Base-by-base conservation (phyloP, 1,140 invertebrate species). In the Camponotus floridanus region DNA sequence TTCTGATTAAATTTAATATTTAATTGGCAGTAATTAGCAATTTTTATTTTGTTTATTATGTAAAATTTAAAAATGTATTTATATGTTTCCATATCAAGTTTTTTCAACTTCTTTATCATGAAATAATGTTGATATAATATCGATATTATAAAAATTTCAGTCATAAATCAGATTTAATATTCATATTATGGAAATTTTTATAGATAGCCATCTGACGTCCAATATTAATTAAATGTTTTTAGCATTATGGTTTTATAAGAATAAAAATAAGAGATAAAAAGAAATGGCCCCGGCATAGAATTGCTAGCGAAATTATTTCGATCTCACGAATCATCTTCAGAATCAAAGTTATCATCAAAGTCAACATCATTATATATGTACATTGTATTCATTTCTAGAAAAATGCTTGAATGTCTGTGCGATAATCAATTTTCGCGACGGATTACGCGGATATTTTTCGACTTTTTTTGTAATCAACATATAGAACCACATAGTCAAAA, bases 371-470 rank as follows among this genome's bases (percentile, higher is more conserved):
- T 42, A 31, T 8, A 21, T 9, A 9, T 68, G 26, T 31, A 26
- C 39, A 55, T 42, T 42, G 39, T 42, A 42, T 26, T 26, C 18
- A 7, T 36, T 8, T 21, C 42, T 55, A 65, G 48, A 48, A 33
- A 31, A 7, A 21, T 31, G 33, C 26, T 36, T 7, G 36, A 57
- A 8, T 21, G 21, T 42, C 9, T 62, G 42, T 31, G 42, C 33
- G 18, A 15, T 42, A 80, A 1, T 57, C 57, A 48, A 70, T 13
- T 57, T 57, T 42, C 36, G 7, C 31, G 42, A 55, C 26, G 57
- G 39, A 36, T 80, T 21, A 70, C 15, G 15, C 13, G 33, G 15
- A 70, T 70, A n/a, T 80, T 70, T 80, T 80, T 42, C 21, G 48
- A 42, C 48, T 57, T 33, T 65, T 59, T 70, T 80, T 80, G 65